phyloP scores from a whole-genome alignment of 2,113 vertebrate genomes.

The Engraulis encrasicolus region DNA sequence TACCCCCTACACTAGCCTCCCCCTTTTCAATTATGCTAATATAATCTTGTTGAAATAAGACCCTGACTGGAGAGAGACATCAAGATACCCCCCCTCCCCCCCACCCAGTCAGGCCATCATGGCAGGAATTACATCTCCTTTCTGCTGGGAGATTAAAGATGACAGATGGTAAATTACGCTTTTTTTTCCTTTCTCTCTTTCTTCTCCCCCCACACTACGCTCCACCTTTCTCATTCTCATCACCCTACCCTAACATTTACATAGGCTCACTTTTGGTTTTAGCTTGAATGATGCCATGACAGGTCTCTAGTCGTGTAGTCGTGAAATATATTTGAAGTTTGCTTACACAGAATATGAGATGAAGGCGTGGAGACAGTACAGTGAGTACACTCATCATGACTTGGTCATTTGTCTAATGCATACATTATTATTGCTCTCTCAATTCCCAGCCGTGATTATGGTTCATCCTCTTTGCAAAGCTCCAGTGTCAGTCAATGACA shows the following conservation, averaged over 20 bases:
- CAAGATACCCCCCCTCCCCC: no score
- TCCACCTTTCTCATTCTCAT: background rate
- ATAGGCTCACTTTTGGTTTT: slow-evolving; percentile 39
- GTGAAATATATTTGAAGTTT: background rate
- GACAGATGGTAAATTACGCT: slow-evolving; percentile 55
- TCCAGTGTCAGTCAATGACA: no score
- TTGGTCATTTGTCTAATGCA: no score
- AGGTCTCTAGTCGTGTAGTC: background rate
- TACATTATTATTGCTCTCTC: no score
- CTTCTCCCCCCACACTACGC: no score
- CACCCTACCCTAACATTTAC: no score
- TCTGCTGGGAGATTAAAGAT: slow-evolving; percentile 46
- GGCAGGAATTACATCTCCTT: slow-evolving; percentile 49
- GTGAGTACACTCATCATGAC: no score
- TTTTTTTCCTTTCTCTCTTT: background rate
- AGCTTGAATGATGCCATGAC: background rate
- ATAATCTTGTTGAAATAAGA: slow-evolving; percentile 64
- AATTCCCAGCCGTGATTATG: no score
- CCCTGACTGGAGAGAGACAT: slow-evolving; percentile 56
- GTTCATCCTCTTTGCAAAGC: no score
- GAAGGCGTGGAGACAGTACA: background rate
- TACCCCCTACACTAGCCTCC: no score
- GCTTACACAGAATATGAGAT: background rate
- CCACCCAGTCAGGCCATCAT: slow-evolving; percentile 43
- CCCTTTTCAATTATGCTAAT: slow-evolving; percentile 66